Conservation (phyloP, 2,888 invertebrate species). For the Drosophila mulleri region DNA sequence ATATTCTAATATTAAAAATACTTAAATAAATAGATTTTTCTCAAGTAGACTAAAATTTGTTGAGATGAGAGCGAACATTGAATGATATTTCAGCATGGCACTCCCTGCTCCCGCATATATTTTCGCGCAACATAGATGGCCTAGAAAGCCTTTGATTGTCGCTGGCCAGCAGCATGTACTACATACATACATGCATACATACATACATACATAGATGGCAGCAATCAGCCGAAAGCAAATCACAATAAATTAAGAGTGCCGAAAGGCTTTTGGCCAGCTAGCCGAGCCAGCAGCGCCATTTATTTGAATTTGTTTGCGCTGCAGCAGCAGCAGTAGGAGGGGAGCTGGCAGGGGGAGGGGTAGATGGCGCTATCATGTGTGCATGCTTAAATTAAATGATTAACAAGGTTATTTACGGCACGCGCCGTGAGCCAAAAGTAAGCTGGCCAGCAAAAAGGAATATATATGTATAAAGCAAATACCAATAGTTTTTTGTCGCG, state of each 20-base stretch:
- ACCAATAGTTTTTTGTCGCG: conserved; percentile 18
- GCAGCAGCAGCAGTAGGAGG: background rate
- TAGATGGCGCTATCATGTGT: conserved; percentile 38
- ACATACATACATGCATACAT: no score
- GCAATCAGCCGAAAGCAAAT: conserved; percentile 53
- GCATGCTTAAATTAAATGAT: conserved; percentile 80
- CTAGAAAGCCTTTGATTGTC: conserved; percentile 10
- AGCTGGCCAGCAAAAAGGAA: conserved; percentile 10
- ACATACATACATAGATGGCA: conserved; percentile 8
- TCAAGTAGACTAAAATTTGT: background rate
- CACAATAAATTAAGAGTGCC: conserved; percentile 61
- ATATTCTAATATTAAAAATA: no score
- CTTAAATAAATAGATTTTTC: no score
- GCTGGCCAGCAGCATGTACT: conserved; percentile 22
- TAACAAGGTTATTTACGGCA: conserved; percentile 76
- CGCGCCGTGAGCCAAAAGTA: conserved; percentile 35
- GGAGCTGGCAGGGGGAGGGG: background rate
- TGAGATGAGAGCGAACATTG: background rate
- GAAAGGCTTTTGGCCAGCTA: conserved; percentile 20
- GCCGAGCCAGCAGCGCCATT: conserved; percentile 12
- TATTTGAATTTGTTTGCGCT: conserved; percentile 24
- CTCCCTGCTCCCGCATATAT: no score
- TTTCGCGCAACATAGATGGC: background rate
- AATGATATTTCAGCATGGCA: no score
- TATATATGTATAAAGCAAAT: conserved; percentile 6